A percentile compares a stretch with the other conserved stretches of the same genome.
Evolutionary conservation across 2,113 vertebrate species (phyloP).

Genomic region (Brachyhypopomus gauderio): DNA sequence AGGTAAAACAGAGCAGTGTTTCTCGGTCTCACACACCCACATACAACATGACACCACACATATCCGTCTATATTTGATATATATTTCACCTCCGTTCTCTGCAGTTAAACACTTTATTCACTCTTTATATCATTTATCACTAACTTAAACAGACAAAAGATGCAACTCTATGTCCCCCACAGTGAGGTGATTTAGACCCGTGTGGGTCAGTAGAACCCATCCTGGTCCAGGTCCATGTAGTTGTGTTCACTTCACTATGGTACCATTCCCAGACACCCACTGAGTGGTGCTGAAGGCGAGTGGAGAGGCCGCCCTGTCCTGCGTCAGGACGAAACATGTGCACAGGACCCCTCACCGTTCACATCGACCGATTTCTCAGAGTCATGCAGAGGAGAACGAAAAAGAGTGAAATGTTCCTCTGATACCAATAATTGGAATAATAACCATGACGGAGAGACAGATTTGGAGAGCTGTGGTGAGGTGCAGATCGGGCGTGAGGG

Average conservation of each 20-base stretch:
- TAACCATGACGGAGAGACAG: conserved; percentile 68
- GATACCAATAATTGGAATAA: conserved; percentile 78
- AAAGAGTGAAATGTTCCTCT: conserved; percentile 69
- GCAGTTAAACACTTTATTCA: no score
- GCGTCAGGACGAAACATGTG: background rate
- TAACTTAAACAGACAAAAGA: background rate
- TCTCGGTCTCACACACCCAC: conserved; percentile 8
- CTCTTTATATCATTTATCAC: background rate
- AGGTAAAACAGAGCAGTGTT: conserved; percentile 39
- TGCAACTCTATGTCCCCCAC: no score
- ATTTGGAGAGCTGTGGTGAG: background rate
- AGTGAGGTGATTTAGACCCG: no score
- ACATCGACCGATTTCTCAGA: conserved; percentile 72
- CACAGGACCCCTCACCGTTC: conserved; percentile 40
- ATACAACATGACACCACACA: background rate
- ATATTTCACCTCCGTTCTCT: background rate
- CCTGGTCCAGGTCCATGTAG: background rate
- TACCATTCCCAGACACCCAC: background rate
- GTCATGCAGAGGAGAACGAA: conserved; percentile 63
- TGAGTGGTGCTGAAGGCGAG: background rate
- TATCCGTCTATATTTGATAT: no score
- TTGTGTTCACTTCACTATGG: background rate
- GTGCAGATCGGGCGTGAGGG: background rate
- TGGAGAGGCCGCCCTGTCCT: background rate
- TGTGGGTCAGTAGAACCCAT: no score